A percentile compares a stretch with the other conserved stretches of the same genome.
These are phyloP conservation scores for Palaemon carinicauda DNA, from an alignment of 1,140 invertebrate species.

Conservation along the genomic window DNA sequence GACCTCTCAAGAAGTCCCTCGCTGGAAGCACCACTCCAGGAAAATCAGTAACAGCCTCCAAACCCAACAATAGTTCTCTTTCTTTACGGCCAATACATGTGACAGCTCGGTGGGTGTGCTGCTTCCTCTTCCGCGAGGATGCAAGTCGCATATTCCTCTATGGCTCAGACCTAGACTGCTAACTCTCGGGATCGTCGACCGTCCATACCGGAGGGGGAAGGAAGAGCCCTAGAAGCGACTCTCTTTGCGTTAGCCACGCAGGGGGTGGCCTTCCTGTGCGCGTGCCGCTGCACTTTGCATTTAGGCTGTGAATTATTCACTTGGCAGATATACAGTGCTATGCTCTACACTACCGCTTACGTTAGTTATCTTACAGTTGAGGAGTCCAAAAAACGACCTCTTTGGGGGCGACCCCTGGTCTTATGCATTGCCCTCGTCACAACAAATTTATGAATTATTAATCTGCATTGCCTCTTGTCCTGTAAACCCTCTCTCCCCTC, in stretches of 20 bases:
- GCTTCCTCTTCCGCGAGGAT: not conserved
- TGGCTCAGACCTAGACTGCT: no score
- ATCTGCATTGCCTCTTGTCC: no score
- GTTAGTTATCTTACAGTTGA: not conserved
- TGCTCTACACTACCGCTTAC: not conserved
- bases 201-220: no score
- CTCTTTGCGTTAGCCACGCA: not conserved
- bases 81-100: not conserved
- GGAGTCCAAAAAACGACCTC: constrained; percentile 23
- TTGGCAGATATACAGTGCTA: not conserved
- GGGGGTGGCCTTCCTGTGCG: not conserved
- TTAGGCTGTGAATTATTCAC: not conserved
- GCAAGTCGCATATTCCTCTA: not conserved
- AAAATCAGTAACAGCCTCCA: not conserved
- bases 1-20: no score
- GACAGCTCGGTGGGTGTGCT: not conserved
- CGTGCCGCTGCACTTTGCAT: constrained; percentile 16
- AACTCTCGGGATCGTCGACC: no score
- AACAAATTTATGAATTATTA: no score
- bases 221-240: not conserved
- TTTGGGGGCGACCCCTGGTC: not conserved
- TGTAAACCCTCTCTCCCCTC: no score
- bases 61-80: not conserved
- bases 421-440: no score
- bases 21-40: not conserved